phyloP scores from a whole-genome alignment of 2,797 vertebrate genomes.

The Protonibea diacanthus region DNA sequence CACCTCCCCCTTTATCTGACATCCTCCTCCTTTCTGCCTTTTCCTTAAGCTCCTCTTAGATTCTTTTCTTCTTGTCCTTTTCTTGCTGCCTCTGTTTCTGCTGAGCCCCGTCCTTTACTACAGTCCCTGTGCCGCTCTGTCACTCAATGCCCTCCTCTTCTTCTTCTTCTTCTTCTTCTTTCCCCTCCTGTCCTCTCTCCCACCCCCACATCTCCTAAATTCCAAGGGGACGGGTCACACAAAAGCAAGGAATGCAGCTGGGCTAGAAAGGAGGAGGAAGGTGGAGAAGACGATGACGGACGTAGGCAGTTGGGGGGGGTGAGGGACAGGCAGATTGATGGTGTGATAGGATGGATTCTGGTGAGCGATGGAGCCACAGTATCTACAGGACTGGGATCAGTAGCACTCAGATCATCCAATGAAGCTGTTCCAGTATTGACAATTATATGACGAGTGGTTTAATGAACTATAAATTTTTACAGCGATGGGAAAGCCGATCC shows the following conservation, averaged over 20 bases:
- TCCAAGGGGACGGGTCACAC: constrained; percentile 68
- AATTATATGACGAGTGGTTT: constrained; percentile 1
- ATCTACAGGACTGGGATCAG: constrained; percentile 11
- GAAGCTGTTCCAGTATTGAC: neutral
- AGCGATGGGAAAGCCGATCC: neutral
- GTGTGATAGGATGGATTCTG: constrained; percentile 14
- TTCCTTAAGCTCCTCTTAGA: constrained; percentile 42
- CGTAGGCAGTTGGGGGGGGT: constrained; percentile 10
- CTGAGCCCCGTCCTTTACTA: constrained; percentile 24
- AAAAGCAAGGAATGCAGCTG: constrained; percentile 79
- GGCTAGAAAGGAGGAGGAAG: constrained; percentile 44
- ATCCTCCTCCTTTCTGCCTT: constrained; percentile 55
- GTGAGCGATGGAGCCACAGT: neutral
- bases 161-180: constrained; percentile 13
- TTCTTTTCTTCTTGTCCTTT: constrained; percentile 43
- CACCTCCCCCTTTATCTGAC: constrained; percentile 62
- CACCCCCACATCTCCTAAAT: constrained; percentile 67
- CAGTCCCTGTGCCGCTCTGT: constrained; percentile 44
- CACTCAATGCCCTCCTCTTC: constrained; percentile 48
- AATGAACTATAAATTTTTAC: constrained; percentile 2
- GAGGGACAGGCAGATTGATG: constrained; percentile 50
- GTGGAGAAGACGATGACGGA: constrained; percentile 47
- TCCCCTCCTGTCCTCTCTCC: constrained; percentile 29
- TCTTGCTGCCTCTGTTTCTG: constrained; percentile 41
- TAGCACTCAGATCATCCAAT: constrained; percentile 11